Evolutionary conservation across 1,140 invertebrate species (phyloP).

Genomic region (Sitodiplosis mosellana): DNA sequence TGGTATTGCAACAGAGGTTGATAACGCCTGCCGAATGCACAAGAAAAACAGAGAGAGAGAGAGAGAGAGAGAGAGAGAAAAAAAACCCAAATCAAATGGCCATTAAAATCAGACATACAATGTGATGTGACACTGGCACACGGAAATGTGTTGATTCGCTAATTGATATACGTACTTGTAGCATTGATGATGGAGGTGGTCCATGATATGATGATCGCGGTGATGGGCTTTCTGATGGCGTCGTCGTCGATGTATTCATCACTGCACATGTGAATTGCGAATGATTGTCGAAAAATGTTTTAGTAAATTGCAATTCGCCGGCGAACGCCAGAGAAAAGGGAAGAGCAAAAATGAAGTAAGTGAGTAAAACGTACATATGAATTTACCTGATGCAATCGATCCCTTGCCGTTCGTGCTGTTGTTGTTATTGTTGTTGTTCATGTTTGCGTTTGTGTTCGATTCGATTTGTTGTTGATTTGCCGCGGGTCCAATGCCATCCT

Average conservation of each 20-base stretch:
- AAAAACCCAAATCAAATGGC: too few relatives aligned
- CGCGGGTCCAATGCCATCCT: slow-evolving; percentile 50
- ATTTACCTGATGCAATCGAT: slow-evolving; percentile 5
- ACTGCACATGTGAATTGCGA: slow-evolving; percentile 5
- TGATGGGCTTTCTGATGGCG: slow-evolving; percentile 37
- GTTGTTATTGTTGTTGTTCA: slow-evolving; percentile 5
- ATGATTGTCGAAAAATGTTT: slow-evolving; percentile 4
- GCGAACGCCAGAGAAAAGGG: too few relatives aligned
- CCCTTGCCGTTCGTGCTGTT: slow-evolving; percentile 10
- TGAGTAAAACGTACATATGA: too few relatives aligned
- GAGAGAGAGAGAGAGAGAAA: too few relatives aligned
- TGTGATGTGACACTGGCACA: too few relatives aligned
- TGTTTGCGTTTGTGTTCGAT: slow-evolving; percentile 1
- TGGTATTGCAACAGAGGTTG: slow-evolving; percentile 86
- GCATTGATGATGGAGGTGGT: slow-evolving; percentile 42
- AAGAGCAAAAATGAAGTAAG: too few relatives aligned
- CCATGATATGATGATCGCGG: slow-evolving; percentile 47
- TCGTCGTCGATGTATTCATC: slow-evolving; percentile 14
- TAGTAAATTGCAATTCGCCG: not conserved
- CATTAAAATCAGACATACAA: too few relatives aligned
- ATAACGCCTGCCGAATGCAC: slow-evolving; percentile 59
- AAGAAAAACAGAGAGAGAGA: too few relatives aligned
- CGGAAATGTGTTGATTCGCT: too few relatives aligned
- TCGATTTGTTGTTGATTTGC: slow-evolving; percentile 16
- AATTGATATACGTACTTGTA: slow-evolving; percentile 17